Base-by-base conservation (phyloP, 2,797 vertebrate genomes). In the Nasua narica region DNA sequence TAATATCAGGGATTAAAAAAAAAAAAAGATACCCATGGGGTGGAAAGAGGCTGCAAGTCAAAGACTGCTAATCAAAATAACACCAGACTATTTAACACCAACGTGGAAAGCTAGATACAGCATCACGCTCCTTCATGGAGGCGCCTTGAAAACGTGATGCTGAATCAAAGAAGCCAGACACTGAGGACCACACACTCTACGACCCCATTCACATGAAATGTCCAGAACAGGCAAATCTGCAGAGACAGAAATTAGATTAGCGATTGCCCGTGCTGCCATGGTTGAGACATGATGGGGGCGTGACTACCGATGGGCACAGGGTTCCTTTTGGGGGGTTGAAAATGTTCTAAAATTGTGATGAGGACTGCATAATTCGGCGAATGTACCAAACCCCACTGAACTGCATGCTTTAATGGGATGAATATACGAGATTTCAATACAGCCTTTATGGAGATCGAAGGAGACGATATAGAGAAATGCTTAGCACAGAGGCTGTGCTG, bases 401-500 rank as follows among this genome's bases (percentile, higher is more conserved):
- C 18, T 16, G 14, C 15, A 14, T 27, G 5, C 48, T 37, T 18
- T 48, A 7, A 52, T 11, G 21, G 43, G 35, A 43, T 1, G 29
- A 18, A 40, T 40, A 4, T 15, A 4, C 1, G n/a, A 7, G 11
- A n/a, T 35, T 11, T 46, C 14, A 12, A 2, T 16, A 9, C 14
- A 29, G 40, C 40, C 15, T 9, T 50, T 11, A 18, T 0, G 50
- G 50, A 58, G 79, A 8, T 11, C 7, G 18, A 19, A 37, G 11
- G 58, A 32, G 58, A 25, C 1, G 16, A 37, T 27, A 1, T 40
- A 21, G 19, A 60, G 50, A 43, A 27, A 29, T 9, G 40, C 60
- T 40, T 1, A 37, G 58, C 21, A 15, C 32, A 0, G 0, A 14
- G 29, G 5, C 62, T 5, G 29, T 5, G 1, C 2, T 12, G 5